Evolutionary conservation across 2,888 invertebrate genomes (phyloP).

Genomic region (Rhagonycha lutea): DNA sequence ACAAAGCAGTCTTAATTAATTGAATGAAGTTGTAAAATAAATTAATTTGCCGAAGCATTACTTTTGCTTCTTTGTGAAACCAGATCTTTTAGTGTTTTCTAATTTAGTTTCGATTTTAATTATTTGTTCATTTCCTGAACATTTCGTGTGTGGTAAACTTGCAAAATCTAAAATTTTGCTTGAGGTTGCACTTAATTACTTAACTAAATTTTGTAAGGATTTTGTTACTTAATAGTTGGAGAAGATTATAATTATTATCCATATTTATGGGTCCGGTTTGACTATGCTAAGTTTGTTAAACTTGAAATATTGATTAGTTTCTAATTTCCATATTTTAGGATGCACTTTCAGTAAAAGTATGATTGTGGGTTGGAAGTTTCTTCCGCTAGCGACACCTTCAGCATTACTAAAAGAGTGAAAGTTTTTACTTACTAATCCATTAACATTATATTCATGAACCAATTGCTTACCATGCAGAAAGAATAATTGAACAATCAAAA

Average conservation of each 20-base stretch:
- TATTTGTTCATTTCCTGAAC: not conserved
- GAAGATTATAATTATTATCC: not conserved
- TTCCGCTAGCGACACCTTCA: not conserved
- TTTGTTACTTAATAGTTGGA: not conserved
- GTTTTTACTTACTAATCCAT: not conserved
- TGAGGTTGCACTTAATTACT: not conserved
- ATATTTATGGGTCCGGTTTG: not conserved
- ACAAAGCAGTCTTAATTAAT: not conserved
- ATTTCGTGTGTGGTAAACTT: not conserved
- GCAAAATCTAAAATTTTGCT: not conserved
- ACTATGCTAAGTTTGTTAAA: not conserved
- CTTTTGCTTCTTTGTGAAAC: not conserved
- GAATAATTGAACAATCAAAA: not conserved
- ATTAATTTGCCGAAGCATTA: not conserved
- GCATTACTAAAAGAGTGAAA: not conserved
- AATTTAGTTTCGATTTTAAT: not conserved
- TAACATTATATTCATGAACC: not conserved
- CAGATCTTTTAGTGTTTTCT: not conserved
- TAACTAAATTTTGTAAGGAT: not conserved
- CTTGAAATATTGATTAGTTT: not conserved
- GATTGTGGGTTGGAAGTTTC: not conserved
- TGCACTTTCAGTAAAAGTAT: not conserved
- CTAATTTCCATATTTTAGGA: not conserved
- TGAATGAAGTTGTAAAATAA: not conserved
- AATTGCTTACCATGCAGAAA: not conserved